These are phyloP conservation scores for Megastigmus dorsalis DNA, from an alignment of 2,888 invertebrate genomes.

Conservation along the genomic window DNA sequence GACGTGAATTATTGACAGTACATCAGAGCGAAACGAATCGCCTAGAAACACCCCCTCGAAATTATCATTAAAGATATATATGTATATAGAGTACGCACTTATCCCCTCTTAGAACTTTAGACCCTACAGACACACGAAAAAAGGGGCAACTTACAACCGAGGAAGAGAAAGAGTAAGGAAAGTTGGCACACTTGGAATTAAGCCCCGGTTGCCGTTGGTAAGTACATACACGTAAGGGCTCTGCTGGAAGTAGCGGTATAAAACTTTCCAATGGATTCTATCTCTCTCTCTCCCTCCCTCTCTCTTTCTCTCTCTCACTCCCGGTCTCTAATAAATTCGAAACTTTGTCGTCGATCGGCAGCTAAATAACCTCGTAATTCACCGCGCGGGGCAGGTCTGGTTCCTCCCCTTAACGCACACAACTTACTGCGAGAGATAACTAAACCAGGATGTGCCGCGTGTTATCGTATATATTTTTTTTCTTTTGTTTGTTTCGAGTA, in stretches of 20 bases:
- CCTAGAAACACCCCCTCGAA: too few relatives aligned
- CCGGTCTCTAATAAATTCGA: slow-evolving; percentile 34
- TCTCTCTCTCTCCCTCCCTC: neutral
- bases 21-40: too few relatives aligned
- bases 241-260: neutral
- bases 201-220: neutral
- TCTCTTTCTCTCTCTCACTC: neutral
- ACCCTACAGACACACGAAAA: neutral
- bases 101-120: neutral
- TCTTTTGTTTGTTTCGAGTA: too few relatives aligned
- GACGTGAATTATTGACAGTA: too few relatives aligned
- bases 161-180: neutral
- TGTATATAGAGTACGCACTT: slow-evolving; percentile 49
- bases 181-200: slow-evolving; percentile 5
- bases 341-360: slow-evolving; percentile 40
- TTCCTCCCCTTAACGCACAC: too few relatives aligned
- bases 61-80: slow-evolving; percentile 39
- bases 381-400: too few relatives aligned
- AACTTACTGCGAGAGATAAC: too few relatives aligned
- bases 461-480: neutral
- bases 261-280: too few relatives aligned
- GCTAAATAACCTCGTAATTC: slow-evolving; percentile 44
- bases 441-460: too few relatives aligned
- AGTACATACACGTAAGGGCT: neutral
- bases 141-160: neutral